Evolutionary conservation across 1,140 invertebrate genomes (phyloP).

Genomic region (Anagrus nilaparvatae): DNA sequence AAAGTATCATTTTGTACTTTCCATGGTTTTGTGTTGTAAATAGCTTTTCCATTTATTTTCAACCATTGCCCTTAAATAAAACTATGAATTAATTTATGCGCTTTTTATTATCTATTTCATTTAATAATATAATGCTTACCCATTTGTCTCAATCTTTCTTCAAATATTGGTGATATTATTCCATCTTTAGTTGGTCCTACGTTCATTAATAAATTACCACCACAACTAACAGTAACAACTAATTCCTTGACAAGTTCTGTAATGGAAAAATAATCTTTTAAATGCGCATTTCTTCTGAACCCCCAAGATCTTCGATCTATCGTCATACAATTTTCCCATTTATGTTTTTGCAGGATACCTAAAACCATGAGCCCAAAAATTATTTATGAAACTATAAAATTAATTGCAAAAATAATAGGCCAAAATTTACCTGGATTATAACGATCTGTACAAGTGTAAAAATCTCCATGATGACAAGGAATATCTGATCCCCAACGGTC

Average conservation of each 20-base stretch:
- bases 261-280: slow-evolving; percentile 62
- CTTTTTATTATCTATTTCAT: too few species aligned
- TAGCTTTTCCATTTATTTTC: slow-evolving; percentile 75
- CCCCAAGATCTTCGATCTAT: slow-evolving; percentile 88
- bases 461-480: slow-evolving; percentile 80
- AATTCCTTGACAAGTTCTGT: slow-evolving; percentile 63
- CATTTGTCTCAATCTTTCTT: slow-evolving; percentile 68
- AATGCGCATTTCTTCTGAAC: slow-evolving; percentile 60
- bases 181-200: slow-evolving; percentile 87
- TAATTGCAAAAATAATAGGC: neutral
- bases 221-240: slow-evolving; percentile 73
- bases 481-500: slow-evolving; percentile 71
- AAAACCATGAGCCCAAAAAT: too few species aligned
- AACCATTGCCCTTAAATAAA: slow-evolving; percentile 75
- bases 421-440: slow-evolving; percentile 69
- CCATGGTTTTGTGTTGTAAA: slow-evolving; percentile 76
- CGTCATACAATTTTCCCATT: slow-evolving; percentile 91
- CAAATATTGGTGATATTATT: slow-evolving; percentile 76
- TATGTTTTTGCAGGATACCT: slow-evolving; percentile 61
- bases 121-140: slow-evolving; percentile 37
- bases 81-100: too few species aligned
- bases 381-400: too few species aligned
- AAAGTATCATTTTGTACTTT: slow-evolving; percentile 71
- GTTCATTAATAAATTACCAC: slow-evolving; percentile 84
- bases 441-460: slow-evolving; percentile 74